Base-by-base conservation (phyloP, 2,797 vertebrate genomes). In the Danio albolineatus region DNA sequence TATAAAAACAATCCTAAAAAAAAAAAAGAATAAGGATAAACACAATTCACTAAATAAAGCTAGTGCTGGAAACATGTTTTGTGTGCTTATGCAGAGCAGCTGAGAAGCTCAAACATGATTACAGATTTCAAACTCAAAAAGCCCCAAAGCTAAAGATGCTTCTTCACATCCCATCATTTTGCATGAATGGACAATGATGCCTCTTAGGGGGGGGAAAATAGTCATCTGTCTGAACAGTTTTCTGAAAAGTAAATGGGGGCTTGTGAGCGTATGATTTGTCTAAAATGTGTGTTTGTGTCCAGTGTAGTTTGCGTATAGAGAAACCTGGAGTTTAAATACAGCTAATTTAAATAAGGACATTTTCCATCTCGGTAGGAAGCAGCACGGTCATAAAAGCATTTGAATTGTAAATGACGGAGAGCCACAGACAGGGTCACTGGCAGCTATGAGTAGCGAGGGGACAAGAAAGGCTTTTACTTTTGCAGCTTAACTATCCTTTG, bases 341-440 rank as follows among this genome's bases (percentile, higher is more conserved):
- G 66, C 70, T 81, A 74, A 62, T 67, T 86, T 80, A 82, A 85
- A 85, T 83, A 62, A 83, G 60, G 44, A 43, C 69, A 76, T 88
- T 88, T 86, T 87, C 73, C 67, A 59, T 83, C 82, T 77, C 78
- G 16, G 75, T 74, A 79, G 86, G 90, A 87, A 80, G 70, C 36
- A 65, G 21, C 64, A 62, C 65, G 53, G 66, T 65, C 53, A 87
- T 77, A 78, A 85, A 87, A 73, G 78, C 48, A 82, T 91, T 85
- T 90, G 76, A 89, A 88, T 85, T 91, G 85, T 80, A 86, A 88
- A 85, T 87, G 73, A 83, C 51, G 54, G 54, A 76, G 64, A 81
- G 80, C 61, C 66, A 83, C 81, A 64, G 83, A 81, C 64, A 75
- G 61, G 79, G 82, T 73, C 79, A 78, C 57, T 49, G 19, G 7